Conservation (phyloP, 92 coral and sea anemone species). For the Isaurus tuberculatus region DNA sequence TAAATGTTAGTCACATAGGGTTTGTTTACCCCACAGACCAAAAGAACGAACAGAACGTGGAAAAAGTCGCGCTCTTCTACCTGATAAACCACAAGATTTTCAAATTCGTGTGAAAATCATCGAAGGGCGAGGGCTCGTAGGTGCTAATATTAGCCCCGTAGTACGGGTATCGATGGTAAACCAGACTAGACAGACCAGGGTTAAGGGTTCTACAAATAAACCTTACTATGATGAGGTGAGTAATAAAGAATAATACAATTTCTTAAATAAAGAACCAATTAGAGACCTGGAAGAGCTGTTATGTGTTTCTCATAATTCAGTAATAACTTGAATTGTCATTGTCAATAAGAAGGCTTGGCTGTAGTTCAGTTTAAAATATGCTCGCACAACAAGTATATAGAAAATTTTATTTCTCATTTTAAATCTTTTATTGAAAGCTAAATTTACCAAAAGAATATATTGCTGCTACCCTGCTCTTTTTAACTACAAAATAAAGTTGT, state of each 20-base stretch:
- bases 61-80: constrained; percentile 11
- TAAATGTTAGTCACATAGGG: neutral
- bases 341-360: neutral
- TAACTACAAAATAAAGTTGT: neutral
- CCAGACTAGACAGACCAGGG: constrained; percentile 89
- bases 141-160: constrained; percentile 95
- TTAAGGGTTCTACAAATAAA: constrained; percentile 85
- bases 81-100: constrained; percentile 44
- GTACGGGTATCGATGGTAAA: constrained; percentile 81
- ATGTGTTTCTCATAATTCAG: too few species aligned
- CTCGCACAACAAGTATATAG: too few species aligned
- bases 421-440: too few species aligned
- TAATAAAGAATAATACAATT: neutral
- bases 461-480: too few species aligned
- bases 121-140: constrained; percentile 94
- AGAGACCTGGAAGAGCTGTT: too few species aligned
- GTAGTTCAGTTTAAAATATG: neutral
- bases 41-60: constrained; percentile 9
- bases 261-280: too few species aligned
- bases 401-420: too few species aligned
- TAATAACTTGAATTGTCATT: too few species aligned
- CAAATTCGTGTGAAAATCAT: constrained; percentile 89
- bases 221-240: constrained; percentile 95
- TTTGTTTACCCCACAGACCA: neutral
- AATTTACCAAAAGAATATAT: too few species aligned